Evolutionary conservation across 1,140 invertebrate species (phyloP).

Genomic region (Amyelois transitella): DNA sequence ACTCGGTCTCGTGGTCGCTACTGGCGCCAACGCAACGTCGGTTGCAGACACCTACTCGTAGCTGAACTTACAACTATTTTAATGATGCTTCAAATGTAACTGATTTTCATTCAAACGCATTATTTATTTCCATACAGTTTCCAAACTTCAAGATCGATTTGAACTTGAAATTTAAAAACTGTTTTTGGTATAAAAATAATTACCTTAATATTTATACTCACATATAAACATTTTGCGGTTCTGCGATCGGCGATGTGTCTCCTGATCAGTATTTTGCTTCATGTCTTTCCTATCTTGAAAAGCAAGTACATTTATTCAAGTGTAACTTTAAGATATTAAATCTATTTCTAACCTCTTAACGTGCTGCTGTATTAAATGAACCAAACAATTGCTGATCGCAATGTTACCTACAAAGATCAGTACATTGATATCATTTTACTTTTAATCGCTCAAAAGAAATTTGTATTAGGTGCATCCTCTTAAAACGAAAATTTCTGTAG

Average conservation of each 20-base stretch:
- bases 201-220: not conserved
- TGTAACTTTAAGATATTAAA: slow-evolving; percentile 14
- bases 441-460: not conserved
- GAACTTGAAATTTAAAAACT: too few relatives aligned
- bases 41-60: slow-evolving; percentile 22
- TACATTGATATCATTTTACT: not conserved
- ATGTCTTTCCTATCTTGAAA: slow-evolving; percentile 11
- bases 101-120: too few relatives aligned
- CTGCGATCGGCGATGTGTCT: slow-evolving; percentile 7
- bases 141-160: too few relatives aligned
- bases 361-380: slow-evolving; percentile 38
- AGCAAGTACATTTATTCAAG: slow-evolving; percentile 13
- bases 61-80: not conserved
- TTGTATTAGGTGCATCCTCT: too few relatives aligned
- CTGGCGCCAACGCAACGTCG: slow-evolving; percentile 12
- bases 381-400: slow-evolving; percentile 14
- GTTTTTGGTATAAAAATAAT: not conserved
- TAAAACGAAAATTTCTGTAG: too few relatives aligned
- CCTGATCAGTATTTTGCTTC: not conserved
- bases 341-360: slow-evolving; percentile 13
- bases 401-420: too few relatives aligned
- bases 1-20: slow-evolving; percentile 48
- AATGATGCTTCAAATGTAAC: not conserved
- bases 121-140: too few relatives aligned
- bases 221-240: not conserved